Base-by-base conservation (phyloP, 2,888 invertebrate species). In the Metellina segmentata region DNA sequence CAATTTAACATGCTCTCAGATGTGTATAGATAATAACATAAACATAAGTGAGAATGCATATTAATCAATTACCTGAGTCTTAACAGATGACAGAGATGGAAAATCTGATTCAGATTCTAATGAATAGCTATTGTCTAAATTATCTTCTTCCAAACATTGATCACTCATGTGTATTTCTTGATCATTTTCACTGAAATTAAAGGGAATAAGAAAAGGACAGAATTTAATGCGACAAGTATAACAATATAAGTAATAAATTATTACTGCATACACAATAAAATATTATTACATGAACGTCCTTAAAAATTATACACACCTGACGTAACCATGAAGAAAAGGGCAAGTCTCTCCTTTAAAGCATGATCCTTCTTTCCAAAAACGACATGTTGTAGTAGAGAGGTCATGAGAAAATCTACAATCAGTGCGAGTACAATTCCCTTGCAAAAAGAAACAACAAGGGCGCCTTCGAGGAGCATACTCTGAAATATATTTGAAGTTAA, bases 331-430 rank as follows among this genome's bases (percentile, higher is more conserved):
- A 20, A 94, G 93, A 77, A 94, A 94, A 13, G 94, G 94, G 81
- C 94, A 94, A 13, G 93, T 93, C 0, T 77, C 81, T n/a, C 95
- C 95, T 94, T 95, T 95, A 93, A 95, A 95, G 93, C 95, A 96
- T 85, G 94, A 94, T 69, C 95, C 95, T 92, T 95, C 95, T 93
- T 95, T 95, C 95, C 95, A 96, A 94, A 95, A 96, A 61, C 95
- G 94, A 94, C 95, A 96, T 49, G 95, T 95, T 78, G 95, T 95
- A 89, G 94, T 94, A 53, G 95, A 94, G 82, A 95, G 94, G 94
- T 96, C 95, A 93, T 96, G 96, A 19, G 95, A 95, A 94, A 95
- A 96, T 93, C 95, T 95, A 94, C 96, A 96, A 93, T 96, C 95
- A 72, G 94, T 94, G 19, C 95, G 94, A 34, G 95, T 94, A 93